phyloP scores from a whole-genome alignment of 2,113 vertebrate species.

The Pampusana beccarii region DNA sequence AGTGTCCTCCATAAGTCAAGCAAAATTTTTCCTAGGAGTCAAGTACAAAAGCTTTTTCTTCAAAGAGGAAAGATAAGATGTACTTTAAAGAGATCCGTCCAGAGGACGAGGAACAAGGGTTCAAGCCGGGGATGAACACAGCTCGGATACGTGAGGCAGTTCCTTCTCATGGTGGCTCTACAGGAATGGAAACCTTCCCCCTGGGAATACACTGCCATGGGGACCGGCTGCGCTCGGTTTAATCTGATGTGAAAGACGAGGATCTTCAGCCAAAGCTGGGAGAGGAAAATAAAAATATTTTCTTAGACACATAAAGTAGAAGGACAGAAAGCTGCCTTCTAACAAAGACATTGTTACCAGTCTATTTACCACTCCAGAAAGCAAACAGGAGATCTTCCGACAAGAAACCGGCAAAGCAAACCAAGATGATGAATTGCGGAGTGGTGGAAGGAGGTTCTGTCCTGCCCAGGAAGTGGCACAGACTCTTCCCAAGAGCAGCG shows the following conservation, averaged over 20 bases:
- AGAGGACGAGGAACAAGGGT: background rate
- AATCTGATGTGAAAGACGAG: background rate
- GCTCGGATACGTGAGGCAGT: background rate
- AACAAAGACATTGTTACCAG: background rate
- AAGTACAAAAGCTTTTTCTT: conserved; percentile 1
- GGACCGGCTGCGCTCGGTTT: rapidly evolving
- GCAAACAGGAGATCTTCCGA: background rate
- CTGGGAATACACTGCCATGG: background rate
- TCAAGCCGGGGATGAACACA: background rate
- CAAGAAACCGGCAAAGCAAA: background rate
- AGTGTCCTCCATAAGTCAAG: background rate
- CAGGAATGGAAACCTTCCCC: background rate
- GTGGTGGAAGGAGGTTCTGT: background rate
- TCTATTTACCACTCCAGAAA: background rate
- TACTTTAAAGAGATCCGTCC: background rate
- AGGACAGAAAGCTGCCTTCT: background rate
- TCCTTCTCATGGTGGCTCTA: background rate
- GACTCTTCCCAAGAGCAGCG: background rate
- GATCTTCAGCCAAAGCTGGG: background rate
- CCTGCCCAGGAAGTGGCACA: background rate
- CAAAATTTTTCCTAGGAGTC: background rate
- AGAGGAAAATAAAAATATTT: background rate
- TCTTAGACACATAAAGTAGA: background rate
- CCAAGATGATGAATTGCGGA: no score
- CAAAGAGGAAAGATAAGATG: background rate